These are phyloP conservation scores for Dryoscopus gambensis DNA, from an alignment of 2,113 vertebrate species.

Conservation along the genomic window DNA sequence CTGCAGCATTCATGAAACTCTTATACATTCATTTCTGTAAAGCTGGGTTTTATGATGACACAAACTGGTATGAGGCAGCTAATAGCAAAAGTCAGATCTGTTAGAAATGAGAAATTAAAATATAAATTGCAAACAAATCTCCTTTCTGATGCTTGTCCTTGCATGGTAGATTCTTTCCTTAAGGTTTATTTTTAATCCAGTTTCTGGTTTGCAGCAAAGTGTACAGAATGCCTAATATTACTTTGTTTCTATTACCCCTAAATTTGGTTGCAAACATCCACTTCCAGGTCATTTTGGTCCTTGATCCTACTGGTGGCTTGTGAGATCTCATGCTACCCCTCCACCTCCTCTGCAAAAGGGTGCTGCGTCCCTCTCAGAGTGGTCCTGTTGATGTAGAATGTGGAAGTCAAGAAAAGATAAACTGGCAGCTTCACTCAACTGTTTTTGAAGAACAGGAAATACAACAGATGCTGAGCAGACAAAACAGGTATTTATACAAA, in stretches of 20 bases:
- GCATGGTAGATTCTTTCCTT: neutral
- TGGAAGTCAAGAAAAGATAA: neutral
- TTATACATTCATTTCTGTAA: neutral
- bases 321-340: neutral
- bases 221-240: neutral
- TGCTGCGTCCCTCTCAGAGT: too few species aligned
- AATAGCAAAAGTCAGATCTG: neutral
- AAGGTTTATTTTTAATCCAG: neutral
- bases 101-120: neutral
- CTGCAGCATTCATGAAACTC: neutral
- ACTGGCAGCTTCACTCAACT: neutral
- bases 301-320: neutral
- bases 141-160: neutral
- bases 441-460: neutral
- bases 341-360: neutral
- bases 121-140: neutral
- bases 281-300: neutral
- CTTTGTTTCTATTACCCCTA: neutral
- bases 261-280: accelerated
- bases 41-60: neutral
- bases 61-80: neutral
- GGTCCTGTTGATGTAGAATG: neutral
- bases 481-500: neutral
- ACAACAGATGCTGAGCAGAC: neutral
- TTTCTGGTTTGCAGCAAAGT: neutral